Conservation (phyloP, 2,888 invertebrate genomes). For the Mythimna pallens region DNA sequence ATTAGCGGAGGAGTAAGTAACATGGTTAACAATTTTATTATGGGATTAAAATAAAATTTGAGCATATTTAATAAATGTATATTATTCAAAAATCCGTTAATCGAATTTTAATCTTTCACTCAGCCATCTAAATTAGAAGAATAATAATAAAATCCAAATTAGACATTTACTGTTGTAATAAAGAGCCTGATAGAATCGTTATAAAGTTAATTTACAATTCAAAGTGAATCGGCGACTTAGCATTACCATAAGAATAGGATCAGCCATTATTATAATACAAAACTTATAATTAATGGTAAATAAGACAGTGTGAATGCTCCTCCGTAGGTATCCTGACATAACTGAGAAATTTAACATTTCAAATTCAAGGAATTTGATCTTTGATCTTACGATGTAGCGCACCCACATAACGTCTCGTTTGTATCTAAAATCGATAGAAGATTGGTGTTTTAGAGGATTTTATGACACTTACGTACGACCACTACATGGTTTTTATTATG, state of each 20-base stretch:
- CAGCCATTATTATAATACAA: conserved; percentile 36
- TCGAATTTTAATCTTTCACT: conserved; percentile 35
- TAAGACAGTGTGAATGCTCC: conserved; percentile 8
- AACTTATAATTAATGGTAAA: conserved; percentile 55
- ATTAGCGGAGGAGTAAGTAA: conserved; percentile 3
- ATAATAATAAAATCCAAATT: conserved; percentile 52
- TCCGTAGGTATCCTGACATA: conserved; percentile 41
- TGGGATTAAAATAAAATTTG: conserved; percentile 4
- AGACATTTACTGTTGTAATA: conserved; percentile 55
- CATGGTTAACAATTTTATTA: conserved; percentile 9
- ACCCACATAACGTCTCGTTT: conserved; percentile 36
- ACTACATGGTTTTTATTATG: conserved; percentile 28
- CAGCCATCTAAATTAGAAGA: conserved; percentile 7
- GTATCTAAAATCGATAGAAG: conserved; percentile 13
- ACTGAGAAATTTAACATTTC: conserved; percentile 34
- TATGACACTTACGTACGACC: conserved; percentile 11
- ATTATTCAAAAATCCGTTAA: conserved; percentile 17
- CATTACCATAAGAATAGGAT: conserved; percentile 61
- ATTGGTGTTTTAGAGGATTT: conserved; percentile 37
- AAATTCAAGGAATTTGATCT: conserved; percentile 48
- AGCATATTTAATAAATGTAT: conserved; percentile 12
- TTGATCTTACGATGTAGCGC: conserved; percentile 32
- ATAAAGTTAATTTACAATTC: conserved; percentile 56
- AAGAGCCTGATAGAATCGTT: conserved; percentile 41
- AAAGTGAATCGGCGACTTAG: conserved; percentile 50